Percentiles rank a stretch among this genome's conserved stretches.
phyloP scores from a whole-genome alignment of 2,797 vertebrate genomes.

The Dipus sagitta region DNA sequence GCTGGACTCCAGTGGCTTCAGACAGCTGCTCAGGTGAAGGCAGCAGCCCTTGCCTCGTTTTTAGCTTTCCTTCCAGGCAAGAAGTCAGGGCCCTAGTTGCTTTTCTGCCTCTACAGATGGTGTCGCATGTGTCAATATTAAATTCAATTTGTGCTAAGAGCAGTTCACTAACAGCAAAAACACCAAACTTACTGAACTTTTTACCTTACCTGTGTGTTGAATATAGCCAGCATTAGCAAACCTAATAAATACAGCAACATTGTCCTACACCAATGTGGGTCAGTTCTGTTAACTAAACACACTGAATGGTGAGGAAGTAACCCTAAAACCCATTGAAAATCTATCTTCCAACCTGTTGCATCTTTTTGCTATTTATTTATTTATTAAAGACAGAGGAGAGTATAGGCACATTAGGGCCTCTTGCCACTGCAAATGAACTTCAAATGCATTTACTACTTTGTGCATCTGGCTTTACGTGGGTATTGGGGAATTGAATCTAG shows the following conservation, averaged over 20 bases:
- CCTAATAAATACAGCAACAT: constrained; percentile 45
- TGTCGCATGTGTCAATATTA: constrained; percentile 59
- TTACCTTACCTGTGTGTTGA: constrained; percentile 25
- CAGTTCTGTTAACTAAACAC: constrained; percentile 59
- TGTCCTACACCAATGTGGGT: constrained; percentile 29
- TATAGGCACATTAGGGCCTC: too few relatives aligned
- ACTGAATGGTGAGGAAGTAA: neutral
- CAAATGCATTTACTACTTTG: too few relatives aligned
- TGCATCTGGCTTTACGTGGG: too few relatives aligned
- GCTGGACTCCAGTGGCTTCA: neutral
- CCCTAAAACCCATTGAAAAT: constrained; percentile 57
- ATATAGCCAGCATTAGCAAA: constrained; percentile 41
- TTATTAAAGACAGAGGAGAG: too few relatives aligned
- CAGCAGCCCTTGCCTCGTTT: neutral
- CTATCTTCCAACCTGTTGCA: neutral
- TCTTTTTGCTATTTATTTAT: neutral
- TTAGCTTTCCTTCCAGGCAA: neutral
- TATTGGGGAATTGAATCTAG: too few relatives aligned
- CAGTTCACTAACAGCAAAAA: constrained; percentile 50
- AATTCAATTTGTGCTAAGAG: constrained; percentile 63
- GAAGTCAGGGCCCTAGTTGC: constrained; percentile 18
- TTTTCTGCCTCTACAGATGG: neutral
- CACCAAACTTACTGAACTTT: constrained; percentile 41
- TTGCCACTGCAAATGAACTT: too few relatives aligned
- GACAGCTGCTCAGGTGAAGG: neutral